Evolutionary conservation across 1,140 invertebrate species (phyloP), one percentile per base, ranked within the genome.

Genomic region (Eubasilissa regina): DNA sequence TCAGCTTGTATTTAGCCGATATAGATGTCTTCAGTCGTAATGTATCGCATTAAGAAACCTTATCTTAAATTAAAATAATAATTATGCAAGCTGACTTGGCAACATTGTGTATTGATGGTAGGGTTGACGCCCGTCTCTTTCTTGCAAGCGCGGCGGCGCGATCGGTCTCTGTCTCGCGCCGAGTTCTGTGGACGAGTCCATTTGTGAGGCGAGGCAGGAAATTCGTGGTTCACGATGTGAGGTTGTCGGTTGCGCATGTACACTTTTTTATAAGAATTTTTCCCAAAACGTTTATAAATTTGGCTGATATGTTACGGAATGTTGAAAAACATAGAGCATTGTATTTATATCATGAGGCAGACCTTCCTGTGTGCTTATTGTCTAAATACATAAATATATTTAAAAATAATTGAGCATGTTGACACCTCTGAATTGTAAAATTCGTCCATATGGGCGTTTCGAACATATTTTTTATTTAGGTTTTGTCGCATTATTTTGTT

Each of bases 171-270:
- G 56, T 82, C 78, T 13, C 51, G 43, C 62, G n/a, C 19, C 56
- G 58, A 77, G 68, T 66, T 75, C 56, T 10, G 11, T 70, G 81
- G 81, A 78, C 81, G 81, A 82, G 81, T 82, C 78, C 76, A 82
- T 78, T 80, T 68, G 48, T 60, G 78, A 77, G 70, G 75, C 60
- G 77, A 76, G 77, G 73, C 51, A 73, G 77, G 43, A 78, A 81
- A 44, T 72, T 19, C 13, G 56, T 72, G n/a, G 77, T 45, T 60
- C 77, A 73, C 47, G 17, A 64, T 51, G 58, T 25, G 45, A 81
- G 80, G 78, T 82, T 25, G 48, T 44, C 47, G 15, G 58, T 75
- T 79, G 81, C 75, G 70, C 77, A 79, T 9, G 48, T 70, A 70
- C 25, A 17, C 21, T 70, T 68, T 70, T 45, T 70, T 11, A 25